These are phyloP conservation scores for Platysteira castanea DNA, from an alignment of 2,113 vertebrate species.

Conservation along the genomic window DNA sequence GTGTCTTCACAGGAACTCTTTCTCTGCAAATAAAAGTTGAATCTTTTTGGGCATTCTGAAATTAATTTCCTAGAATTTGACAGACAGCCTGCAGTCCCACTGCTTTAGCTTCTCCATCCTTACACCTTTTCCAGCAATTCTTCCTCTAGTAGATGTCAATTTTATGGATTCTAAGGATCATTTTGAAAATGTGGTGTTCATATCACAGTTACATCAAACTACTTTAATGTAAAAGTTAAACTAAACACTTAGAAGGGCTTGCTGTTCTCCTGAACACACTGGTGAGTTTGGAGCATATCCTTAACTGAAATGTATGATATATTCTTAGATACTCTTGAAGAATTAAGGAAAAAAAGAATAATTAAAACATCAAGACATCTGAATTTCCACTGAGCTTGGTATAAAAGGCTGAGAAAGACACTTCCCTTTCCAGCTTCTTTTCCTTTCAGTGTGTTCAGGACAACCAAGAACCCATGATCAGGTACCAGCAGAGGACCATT, in stretches of 20 bases:
- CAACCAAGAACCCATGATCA: background rate
- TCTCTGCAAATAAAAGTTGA: background rate
- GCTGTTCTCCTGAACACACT: background rate
- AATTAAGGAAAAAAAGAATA: background rate
- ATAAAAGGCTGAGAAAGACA: background rate
- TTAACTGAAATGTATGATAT: background rate
- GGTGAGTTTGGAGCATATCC: background rate
- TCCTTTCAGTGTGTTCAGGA: background rate
- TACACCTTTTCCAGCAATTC: background rate
- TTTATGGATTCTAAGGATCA: background rate
- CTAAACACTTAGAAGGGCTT: background rate
- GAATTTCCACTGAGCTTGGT: background rate
- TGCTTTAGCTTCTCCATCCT: background rate
- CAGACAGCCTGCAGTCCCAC: background rate
- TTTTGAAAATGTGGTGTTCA: background rate
- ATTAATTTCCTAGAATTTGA: background rate
- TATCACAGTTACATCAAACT: background rate
- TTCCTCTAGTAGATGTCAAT: background rate
- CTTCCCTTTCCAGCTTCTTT: background rate
- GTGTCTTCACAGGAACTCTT: background rate
- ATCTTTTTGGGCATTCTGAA: background rate
- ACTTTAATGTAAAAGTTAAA: background rate
- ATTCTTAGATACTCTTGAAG: background rate
- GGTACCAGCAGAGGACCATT: background rate
- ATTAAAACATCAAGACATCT: background rate